Evolutionary conservation across 23 tunicate genomes (phyloP), one percentile per base, ranked within the genome.

Genomic region (Clavelina lepadiformis): DNA sequence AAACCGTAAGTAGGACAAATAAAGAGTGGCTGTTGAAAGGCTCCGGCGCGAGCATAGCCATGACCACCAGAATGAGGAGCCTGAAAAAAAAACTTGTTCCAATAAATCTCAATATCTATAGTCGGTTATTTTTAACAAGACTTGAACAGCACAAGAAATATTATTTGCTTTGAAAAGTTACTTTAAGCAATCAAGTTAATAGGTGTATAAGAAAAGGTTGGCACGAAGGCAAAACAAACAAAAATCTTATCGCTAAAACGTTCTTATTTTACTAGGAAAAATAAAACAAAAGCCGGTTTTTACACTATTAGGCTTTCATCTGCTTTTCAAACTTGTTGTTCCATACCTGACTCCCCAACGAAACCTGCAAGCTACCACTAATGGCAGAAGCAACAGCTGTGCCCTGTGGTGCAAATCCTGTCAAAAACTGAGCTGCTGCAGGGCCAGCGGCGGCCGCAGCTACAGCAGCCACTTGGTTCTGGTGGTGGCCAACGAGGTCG

Each of bases 1-100:
- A 78, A 33, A 13, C 80, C 78, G 46, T 78, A 78, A 0, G 95
- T 71, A 19, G 95, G 95, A 58, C 95, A 86, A 46, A 86, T 71
- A 54, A 86, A 86, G 46, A 86, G 73, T 0, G 93, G 81, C 56
- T 82, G 95, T 46, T 86, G 95, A 0, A 78, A 50, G 7, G 95
- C 63, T 8, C 56, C 83, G 0, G 65, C 49, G 3, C 95, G 53
- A 13, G 95, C 50, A 38, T 61, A 72, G 2, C 57, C 51, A 50
- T 80, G 85, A 2, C 61, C 61, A 15, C 72, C 50, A 19, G 22
- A 30, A 18, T 72, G 53, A 19, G 79, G 61, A 31, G 73, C 19
- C 82, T 71, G 51, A 34, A 47, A 50, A 68, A 50, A 32, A 5
- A 57, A 20, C n/a, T n/a, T n/a, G n/a, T n/a, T n/a, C n/a, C n/a